Percentiles rank a stretch among this genome's conserved stretches.
Evolutionary conservation across 2,113 vertebrate species (phyloP).

Genomic region (Daphoenositta chrysoptera): DNA sequence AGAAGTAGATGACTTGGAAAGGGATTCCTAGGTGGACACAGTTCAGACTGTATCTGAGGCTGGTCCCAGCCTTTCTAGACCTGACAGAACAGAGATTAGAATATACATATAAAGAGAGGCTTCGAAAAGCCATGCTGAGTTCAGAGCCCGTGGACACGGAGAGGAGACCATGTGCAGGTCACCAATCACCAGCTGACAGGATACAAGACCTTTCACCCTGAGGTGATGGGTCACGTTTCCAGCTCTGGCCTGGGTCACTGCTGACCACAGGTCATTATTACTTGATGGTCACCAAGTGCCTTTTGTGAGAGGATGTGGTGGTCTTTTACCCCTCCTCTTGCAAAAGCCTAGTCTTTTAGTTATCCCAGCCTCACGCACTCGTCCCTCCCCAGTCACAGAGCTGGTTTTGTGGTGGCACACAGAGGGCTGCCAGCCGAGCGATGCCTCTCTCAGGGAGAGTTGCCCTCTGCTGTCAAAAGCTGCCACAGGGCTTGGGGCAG

Average conservation of each 20-base stretch:
- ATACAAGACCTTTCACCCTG: not conserved
- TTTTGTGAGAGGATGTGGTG: not conserved
- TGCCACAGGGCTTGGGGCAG: not conserved
- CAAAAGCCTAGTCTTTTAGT: not conserved
- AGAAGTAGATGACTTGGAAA: not conserved
- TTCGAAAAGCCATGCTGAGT: not conserved
- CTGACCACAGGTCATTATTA: not conserved
- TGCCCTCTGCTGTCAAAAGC: not conserved
- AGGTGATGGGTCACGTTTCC: not conserved
- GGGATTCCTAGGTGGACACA: not conserved
- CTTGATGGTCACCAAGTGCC: not conserved
- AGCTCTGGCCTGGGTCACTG: not conserved
- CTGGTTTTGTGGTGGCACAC: rapidly evolving
- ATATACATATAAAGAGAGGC: not conserved
- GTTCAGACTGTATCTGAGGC: not conserved
- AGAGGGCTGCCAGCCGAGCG: not conserved
- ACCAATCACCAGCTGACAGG: rapidly evolving
- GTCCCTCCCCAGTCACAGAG: not conserved
- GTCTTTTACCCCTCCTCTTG: not conserved
- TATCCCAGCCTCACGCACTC: not conserved
- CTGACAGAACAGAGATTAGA: not conserved
- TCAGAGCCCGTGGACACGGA: not conserved
- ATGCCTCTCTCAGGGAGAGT: not conserved
- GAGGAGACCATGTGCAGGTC: not conserved
- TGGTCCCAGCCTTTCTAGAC: not conserved